A percentile compares a stretch with the other conserved stretches of the same genome.
These are phyloP conservation scores for Lota lota DNA, from an alignment of 2,113 vertebrate genomes.

Conservation along the genomic window DNA sequence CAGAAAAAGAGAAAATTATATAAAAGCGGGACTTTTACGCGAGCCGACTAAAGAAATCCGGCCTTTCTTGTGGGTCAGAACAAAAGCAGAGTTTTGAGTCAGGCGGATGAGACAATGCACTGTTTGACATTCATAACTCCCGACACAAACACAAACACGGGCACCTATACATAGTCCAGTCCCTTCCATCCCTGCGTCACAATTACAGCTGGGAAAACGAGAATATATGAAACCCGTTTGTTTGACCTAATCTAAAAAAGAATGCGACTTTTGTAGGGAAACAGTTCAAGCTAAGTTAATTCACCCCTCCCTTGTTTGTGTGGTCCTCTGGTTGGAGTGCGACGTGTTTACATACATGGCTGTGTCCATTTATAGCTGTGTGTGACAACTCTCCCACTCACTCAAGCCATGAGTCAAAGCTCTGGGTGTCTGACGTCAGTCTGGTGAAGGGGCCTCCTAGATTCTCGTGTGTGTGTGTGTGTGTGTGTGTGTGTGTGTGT, in stretches of 20 bases:
- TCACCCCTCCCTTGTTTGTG: background rate
- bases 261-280: too few relatives aligned
- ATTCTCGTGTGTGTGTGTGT: slow-evolving; percentile 6
- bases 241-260: too few relatives aligned
- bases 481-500: background rate
- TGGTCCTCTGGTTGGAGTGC: slow-evolving; percentile 18
- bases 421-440: slow-evolving; percentile 19
- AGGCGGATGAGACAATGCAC: slow-evolving; percentile 1
- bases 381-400: slow-evolving; percentile 26
- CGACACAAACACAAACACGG: slow-evolving; percentile 18
- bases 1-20: slow-evolving; percentile 9
- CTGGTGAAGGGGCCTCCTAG: slow-evolving; percentile 14
- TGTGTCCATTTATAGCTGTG: slow-evolving; percentile 20
- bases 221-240: too few relatives aligned
- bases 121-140: slow-evolving; percentile 32
- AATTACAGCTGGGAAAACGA: too few relatives aligned
- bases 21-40: background rate
- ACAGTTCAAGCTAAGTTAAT: too few relatives aligned
- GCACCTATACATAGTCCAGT: background rate
- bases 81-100: slow-evolving; percentile 5
- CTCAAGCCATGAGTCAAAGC: slow-evolving; percentile 11
- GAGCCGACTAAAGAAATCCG: background rate
- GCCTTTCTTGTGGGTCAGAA: slow-evolving; percentile 43
- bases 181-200: background rate
- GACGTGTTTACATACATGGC: slow-evolving; percentile 12